Percentiles rank a stretch among this genome's conserved stretches.
Evolutionary conservation across 2,113 vertebrate species (phyloP).

Genomic region (Ancistrus triradiatus): DNA sequence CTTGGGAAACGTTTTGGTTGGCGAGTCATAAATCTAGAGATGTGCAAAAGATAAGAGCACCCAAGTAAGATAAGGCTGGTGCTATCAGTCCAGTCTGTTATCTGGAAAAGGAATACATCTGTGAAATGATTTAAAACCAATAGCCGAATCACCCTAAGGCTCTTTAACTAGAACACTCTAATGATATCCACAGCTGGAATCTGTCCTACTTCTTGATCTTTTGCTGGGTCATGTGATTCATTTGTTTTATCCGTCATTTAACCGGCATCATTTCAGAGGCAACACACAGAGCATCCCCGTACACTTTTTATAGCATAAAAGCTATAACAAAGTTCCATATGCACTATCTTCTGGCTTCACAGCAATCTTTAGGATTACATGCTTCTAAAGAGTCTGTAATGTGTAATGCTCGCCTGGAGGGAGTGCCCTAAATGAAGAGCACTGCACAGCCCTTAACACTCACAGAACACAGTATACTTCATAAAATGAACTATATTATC

Average conservation of each 20-base stretch:
- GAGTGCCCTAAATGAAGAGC: slow-evolving; percentile 20
- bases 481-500: background rate
- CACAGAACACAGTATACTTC: no score
- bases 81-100: background rate
- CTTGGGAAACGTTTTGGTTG: no score
- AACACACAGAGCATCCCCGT: slow-evolving; percentile 8
- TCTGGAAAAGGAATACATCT: slow-evolving; percentile 5
- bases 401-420: slow-evolving; percentile 41
- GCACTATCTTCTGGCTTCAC: slow-evolving; percentile 32
- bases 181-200: slow-evolving; percentile 8
- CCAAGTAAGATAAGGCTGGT: no score
- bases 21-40: no score
- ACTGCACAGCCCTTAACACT: background rate
- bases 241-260: no score
- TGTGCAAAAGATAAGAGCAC: no score
- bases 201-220: background rate
- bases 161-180: slow-evolving; percentile 8
- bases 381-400: slow-evolving; percentile 24
- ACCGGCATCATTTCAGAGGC: no score
- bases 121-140: slow-evolving; percentile 8
- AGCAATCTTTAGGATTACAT: slow-evolving; percentile 20
- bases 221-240: slow-evolving; percentile 1
- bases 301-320: slow-evolving; percentile 10
- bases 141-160: background rate
- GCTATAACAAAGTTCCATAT: slow-evolving; percentile 23